These are phyloP conservation scores for Ctenopoma kingsleyae DNA, from an alignment of 2,797 vertebrate genomes.

Conservation along the genomic window DNA sequence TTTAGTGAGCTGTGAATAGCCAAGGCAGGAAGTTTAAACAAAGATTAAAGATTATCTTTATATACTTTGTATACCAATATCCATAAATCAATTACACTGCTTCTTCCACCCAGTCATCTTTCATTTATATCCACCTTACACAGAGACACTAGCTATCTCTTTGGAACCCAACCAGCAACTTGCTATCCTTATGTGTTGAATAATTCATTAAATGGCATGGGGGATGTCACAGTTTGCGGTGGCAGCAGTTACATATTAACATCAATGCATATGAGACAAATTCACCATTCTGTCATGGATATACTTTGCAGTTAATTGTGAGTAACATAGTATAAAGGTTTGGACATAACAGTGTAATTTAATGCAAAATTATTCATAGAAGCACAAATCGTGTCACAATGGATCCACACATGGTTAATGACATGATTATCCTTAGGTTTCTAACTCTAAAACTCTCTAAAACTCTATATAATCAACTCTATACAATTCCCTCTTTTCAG, in stretches of 20 bases:
- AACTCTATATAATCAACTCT: too few relatives aligned
- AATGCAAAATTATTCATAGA: neutral
- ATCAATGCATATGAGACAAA: neutral
- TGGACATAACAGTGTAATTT: neutral
- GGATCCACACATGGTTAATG: neutral
- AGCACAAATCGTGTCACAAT: neutral
- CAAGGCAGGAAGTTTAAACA: too few relatives aligned
- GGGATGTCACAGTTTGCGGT: constrained; percentile 16
- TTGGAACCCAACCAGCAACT: constrained; percentile 14
- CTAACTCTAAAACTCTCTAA: neutral
- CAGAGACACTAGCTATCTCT: constrained; percentile 11
- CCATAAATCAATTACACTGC: constrained; percentile 5
- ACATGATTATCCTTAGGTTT: neutral
- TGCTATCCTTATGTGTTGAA: constrained; percentile 21
- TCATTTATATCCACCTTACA: constrained; percentile 11
- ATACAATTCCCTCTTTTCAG: constrained; percentile 70
- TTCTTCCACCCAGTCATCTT: constrained; percentile 8
- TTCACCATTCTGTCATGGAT: constrained; percentile 8
- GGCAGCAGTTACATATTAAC: constrained; percentile 19
- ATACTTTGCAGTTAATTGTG: constrained; percentile 1
- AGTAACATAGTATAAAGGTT: neutral
- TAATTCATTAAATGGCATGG: constrained; percentile 36
- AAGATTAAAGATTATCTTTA: constrained; percentile 8
- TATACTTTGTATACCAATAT: neutral
- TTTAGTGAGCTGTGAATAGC: too few relatives aligned